phyloP scores from a whole-genome alignment of 2,888 invertebrate species.

The Drosophila monieri region DNA sequence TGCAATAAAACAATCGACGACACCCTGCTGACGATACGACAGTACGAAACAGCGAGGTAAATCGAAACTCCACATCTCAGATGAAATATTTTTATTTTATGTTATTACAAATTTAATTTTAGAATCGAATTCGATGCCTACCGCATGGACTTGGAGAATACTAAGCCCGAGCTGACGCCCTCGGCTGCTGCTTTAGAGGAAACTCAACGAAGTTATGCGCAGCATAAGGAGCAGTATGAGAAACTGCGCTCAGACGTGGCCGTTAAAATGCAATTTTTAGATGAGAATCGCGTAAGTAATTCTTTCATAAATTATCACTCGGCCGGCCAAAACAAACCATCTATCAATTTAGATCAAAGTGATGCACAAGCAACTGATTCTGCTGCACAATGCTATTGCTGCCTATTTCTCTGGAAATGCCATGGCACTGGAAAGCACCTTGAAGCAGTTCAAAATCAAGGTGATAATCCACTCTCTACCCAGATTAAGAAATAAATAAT shows the following conservation, averaged over 20 bases:
- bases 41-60: constrained; percentile 87
- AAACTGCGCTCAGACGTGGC: constrained; percentile 96
- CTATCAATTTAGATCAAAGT: constrained; percentile 93
- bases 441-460: constrained; percentile 97
- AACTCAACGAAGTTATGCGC: constrained; percentile 91
- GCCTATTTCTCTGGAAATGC: constrained; percentile 99
- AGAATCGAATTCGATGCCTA: constrained; percentile 99
- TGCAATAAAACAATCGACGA: constrained; percentile 99
- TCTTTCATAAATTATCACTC: neutral
- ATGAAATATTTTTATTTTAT: neutral
- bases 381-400: constrained; percentile 98
- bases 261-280: constrained; percentile 97
- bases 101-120: neutral
- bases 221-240: constrained; percentile 95
- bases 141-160: constrained; percentile 95
- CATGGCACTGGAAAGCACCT: constrained; percentile 94
- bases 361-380: constrained; percentile 98
- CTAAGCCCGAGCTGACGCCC: constrained; percentile 86
- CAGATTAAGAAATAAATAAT: too few relatives aligned
- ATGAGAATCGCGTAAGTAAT: constrained; percentile 95
- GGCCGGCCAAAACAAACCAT: neutral
- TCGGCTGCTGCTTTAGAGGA: constrained; percentile 91
- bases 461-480: constrained; percentile 79
- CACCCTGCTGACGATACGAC: constrained; percentile 88
- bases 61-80: neutral